phyloP scores from a whole-genome alignment of 1,140 invertebrate genomes.

The Drosophila arawakana region DNA sequence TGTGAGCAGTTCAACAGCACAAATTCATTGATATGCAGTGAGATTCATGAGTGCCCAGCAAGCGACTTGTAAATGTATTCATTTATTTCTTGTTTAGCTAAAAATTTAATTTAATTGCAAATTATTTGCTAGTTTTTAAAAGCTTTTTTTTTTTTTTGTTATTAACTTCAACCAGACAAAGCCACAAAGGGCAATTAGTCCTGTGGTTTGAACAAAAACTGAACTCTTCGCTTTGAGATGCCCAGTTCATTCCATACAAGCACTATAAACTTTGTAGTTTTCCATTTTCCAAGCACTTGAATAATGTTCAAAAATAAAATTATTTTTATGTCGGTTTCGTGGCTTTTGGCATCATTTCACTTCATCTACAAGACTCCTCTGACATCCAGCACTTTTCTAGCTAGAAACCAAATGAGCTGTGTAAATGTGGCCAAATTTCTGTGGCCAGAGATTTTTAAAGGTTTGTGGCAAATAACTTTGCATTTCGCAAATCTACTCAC shows the following conservation, averaged over 20 bases:
- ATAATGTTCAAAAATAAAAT: slow-evolving; percentile 29
- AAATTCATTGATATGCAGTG: slow-evolving; percentile 62
- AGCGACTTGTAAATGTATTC: slow-evolving; percentile 19
- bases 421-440: slow-evolving; percentile 41
- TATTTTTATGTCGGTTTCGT: slow-evolving; percentile 13
- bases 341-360: not conserved
- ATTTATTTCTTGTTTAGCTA: slow-evolving; percentile 60
- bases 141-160: slow-evolving; percentile 13
- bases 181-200: slow-evolving; percentile 24
- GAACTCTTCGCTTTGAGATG: too few species aligned
- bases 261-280: not conserved
- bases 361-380: not conserved
- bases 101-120: slow-evolving; percentile 69
- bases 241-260: not conserved
- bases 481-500: slow-evolving; percentile 5
- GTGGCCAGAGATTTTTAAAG: slow-evolving; percentile 46
- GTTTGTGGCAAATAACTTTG: slow-evolving; percentile 32
- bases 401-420: slow-evolving; percentile 31
- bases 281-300: slow-evolving; percentile 31
- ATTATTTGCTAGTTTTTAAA: slow-evolving; percentile 38
- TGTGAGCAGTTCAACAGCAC: not conserved
- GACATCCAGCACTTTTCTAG: not conserved
- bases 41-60: slow-evolving; percentile 56
- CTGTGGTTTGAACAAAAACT: not conserved
- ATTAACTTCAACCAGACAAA: not conserved